Evolutionary conservation across 2,888 invertebrate genomes (phyloP), one percentile per base, ranked within the genome.

Genomic region (Habrosyne pyritoides): DNA sequence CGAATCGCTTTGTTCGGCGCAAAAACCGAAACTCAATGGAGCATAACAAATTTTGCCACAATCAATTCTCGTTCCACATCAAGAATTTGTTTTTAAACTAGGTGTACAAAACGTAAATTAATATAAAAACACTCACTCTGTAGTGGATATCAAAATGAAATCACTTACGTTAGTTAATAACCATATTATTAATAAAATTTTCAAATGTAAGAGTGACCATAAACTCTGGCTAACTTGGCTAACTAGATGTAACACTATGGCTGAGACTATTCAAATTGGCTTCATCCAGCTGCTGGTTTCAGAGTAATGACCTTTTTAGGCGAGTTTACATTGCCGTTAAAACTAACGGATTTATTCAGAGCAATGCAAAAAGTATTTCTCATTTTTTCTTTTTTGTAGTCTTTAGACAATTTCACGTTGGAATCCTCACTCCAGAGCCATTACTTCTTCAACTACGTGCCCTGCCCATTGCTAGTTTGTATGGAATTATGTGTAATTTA

Each of bases 301-400:
- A 36, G 36, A 12, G 14, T 36, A 36, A 36, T 36, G 36, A 36
- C 36, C 36, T 36, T 36, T 36, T 36, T 36, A 36, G 36, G 14
- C n/a, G 36, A 14, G 14, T 36, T 36, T 36, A 14, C 14, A 7
- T 36, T 14, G 36, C 36, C 36, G 36, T 36, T 36, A 36, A 36
- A 10, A 50, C n/a, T 36, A 36, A 36, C 36, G 36, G 36, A 36
- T 36, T n/a, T 21, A 24, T 47, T 50, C 55, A 51, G 6, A 56
- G 18, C 14, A 22, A 14, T 12, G n/a, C 18, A 18, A 10, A 49
- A 21, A 30, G 49, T 53, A 26, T 48, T n/a, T 21, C 12, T 14
- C 8, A 33, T 33, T 33, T 18, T 42, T 14, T 10, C 26, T 28
- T 28, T 1, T 28, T 28, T 6, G 28, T 28, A 28, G 28, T n/a